Evolutionary conservation across 35 echinoderm and acorn worm genomes (phyloP), one percentile per base, ranked within the genome.

Genomic region (Hemicentrotus pulcherrimus): DNA sequence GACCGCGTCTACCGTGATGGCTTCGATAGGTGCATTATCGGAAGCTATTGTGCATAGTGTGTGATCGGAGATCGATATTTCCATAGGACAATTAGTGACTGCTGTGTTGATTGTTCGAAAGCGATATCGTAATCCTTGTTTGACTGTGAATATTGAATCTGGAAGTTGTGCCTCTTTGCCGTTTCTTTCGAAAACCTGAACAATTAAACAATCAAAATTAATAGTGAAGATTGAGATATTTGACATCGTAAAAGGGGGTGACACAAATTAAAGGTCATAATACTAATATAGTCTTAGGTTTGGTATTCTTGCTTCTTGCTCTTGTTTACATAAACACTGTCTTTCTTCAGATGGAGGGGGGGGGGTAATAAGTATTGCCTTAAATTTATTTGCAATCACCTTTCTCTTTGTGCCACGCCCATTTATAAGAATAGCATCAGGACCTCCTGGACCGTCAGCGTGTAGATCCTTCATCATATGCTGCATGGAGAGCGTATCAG

Each of bases 41-140:
- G 94, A 96, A 16, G 98, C 95, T 48, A 99, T 99, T 0, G 97
- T 94, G 1, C 60, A 65, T 41, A 99, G 47, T 15, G 59, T 96
- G 88, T 98, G 97, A 48, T 95, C 91, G 88, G 96, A 94, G 2
- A 99, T 91, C 10, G 98, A 99, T 31, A 99, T 94, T 65, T 91
- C 94, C 32, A 98, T 71, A 12, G 96, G 89, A 47, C 98, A 98
- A 31, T 97, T 96, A 16, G 98, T 98, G 15, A 97, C 92, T 19
- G 98, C 96, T 58, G 96, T 98, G 78, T 97, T 99, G 47, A 96
- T 96, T 45, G 95, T 94, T 28, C 98, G 97, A 60, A 98, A 99
- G 32, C 97, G 55, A 86, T 97, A 95, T 10, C 96, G 96, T 70
- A 88, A 86, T 6, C 95, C 95, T 11, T 19, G 94, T 85, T 58